Base-by-base conservation (phyloP, 2,888 invertebrate species). In the Xestoiulus laeticollis region DNA sequence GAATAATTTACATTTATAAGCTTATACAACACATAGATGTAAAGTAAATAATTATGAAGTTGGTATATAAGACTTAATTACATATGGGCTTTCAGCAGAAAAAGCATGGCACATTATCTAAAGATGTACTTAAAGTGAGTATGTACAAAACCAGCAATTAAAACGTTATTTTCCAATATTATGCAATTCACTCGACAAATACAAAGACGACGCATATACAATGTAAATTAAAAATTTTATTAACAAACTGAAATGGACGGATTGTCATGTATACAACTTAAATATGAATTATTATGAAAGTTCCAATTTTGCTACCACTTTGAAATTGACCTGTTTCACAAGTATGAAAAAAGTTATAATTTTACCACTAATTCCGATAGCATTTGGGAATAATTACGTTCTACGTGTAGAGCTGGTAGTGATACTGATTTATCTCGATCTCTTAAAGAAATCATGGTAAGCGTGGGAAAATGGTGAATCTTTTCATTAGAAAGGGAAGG, bases 301-400 rank as follows among this genome's bases (percentile, higher is more conserved):
- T 78, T 78, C 1, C 30, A 68, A 68, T 26, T 68, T 8, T 26
- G 30, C 8, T 68, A 68, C 22, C 10, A 22, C 22, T 48, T 19
- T 48, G 0, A 0, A 48, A 16, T 48, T 48, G 48, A 48, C 12
- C 3, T 14, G 19, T 12, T 48, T 16, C 0, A 48, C 19, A 48
- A 43, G 5, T 43, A 43, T 43, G n/a, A n/a, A 43, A 43, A 43
- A 43, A 43, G 19, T 89, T 84, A 92, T 86, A 92, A 91, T 88
- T 92, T 92, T 89, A 92, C 91, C 85, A 93, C 93, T 2, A 93
- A 90, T 89, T 93, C 93, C 0, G 93, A 92, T 43, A 93, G 91
- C 90, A 93, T 92, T 90, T 93, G 93, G 38, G 93, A 92, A 90
- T 93, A 93, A 90, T 93, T 93, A 89, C 93, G 48, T 88, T 93